phyloP scores from a whole-genome alignment of 1,140 invertebrate species.

The Ceratina australensis region DNA sequence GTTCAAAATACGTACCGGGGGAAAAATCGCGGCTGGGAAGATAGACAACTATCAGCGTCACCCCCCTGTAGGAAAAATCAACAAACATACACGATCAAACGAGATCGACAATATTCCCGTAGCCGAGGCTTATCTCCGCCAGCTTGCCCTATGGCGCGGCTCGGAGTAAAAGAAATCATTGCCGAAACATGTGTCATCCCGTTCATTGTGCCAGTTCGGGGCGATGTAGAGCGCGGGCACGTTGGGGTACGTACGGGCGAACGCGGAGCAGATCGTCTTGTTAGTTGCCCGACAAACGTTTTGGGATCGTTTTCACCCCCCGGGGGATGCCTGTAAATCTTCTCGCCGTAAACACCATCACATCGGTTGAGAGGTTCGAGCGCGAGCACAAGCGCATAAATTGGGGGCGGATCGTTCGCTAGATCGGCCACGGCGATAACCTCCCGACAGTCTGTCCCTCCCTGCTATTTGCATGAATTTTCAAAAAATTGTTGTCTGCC shows the following conservation, averaged over 20 bases:
- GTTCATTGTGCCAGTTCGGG: slow-evolving; percentile 14
- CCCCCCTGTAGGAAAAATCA: background rate
- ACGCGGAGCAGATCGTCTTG: slow-evolving; percentile 48
- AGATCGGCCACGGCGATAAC: slow-evolving; percentile 67
- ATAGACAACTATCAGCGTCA: background rate
- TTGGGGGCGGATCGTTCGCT: slow-evolving; percentile 58
- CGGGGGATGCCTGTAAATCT: slow-evolving; percentile 58
- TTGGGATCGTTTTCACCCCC: slow-evolving; percentile 58
- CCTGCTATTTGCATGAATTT: slow-evolving; percentile 53
- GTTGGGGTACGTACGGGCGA: background rate
- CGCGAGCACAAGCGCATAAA: slow-evolving; percentile 65
- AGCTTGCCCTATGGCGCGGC: background rate
- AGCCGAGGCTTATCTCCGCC: slow-evolving; percentile 2
- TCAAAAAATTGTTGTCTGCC: slow-evolving; percentile 42
- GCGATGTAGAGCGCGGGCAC: slow-evolving; percentile 18
- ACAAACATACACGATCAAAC: background rate
- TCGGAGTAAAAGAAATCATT: slow-evolving; percentile 52
- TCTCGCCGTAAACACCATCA: slow-evolving; percentile 46
- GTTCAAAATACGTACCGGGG: background rate
- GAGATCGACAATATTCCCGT: background rate
- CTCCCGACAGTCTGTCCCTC: slow-evolving; percentile 66
- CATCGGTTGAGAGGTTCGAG: slow-evolving; percentile 19
- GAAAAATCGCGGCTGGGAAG: background rate
- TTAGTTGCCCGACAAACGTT: slow-evolving; percentile 54
- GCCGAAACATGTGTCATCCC: slow-evolving; percentile 46